Conservation (phyloP, 2,113 vertebrate species). For the Mustela lutreola region DNA sequence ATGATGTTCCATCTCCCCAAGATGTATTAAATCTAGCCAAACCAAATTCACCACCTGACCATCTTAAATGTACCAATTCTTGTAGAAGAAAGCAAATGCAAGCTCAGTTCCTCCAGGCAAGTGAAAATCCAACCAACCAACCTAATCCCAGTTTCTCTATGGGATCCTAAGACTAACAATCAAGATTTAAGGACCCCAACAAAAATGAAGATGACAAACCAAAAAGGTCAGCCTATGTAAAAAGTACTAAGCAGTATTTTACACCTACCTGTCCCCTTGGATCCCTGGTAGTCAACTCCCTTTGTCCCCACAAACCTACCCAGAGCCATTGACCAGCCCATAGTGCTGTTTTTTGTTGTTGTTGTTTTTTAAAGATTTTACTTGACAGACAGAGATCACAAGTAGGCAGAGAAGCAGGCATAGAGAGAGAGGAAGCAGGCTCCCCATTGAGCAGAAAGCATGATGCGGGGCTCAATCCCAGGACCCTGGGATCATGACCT, state of each 20-base stretch:
- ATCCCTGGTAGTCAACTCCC: neutral
- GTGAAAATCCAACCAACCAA: neutral
- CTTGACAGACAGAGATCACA: no score
- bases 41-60: neutral
- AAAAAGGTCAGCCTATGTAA: neutral
- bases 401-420: no score
- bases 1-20: neutral
- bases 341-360: neutral
- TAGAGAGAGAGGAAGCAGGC: no score
- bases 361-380: no score
- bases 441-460: no score
- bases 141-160: neutral
- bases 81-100: neutral
- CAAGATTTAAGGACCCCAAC: neutral
- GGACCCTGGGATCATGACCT: no score
- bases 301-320: neutral
- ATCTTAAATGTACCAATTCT: neutral
- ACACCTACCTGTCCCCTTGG: neutral
- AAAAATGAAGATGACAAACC: conserved; percentile 10
- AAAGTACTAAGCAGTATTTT: neutral
- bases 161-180: conserved; percentile 1
- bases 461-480: no score
- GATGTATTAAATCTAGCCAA: conserved; percentile 17
- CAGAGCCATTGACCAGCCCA: neutral
- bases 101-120: neutral